Evolutionary conservation across 2,113 vertebrate species (phyloP), one percentile per base, ranked within the genome.

Genomic region (Salvelinus sp.): DNA sequence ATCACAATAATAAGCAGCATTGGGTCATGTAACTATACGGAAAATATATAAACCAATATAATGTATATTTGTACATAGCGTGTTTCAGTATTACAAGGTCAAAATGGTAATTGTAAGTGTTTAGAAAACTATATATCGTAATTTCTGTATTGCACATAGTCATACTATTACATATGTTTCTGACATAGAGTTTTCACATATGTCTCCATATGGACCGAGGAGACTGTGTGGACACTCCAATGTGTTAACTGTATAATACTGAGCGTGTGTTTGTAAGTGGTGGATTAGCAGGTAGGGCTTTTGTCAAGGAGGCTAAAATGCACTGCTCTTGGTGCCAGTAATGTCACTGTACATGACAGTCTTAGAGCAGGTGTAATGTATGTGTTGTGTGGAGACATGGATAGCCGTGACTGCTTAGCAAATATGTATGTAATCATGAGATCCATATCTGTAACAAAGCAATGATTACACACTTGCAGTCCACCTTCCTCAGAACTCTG

Each of bases 81-180:
- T 77, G 76, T 90, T 90, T 90, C 86, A 90, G 84, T 87, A 88
- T 85, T 87, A 84, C 84, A 90, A 65, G 83, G 83, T 82, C 73
- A 88, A 88, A 89, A 87, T 76, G 85, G 83, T 88, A 91, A 84
- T 23, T 62, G n/a, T 88, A 92, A 90, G 88, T 87, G 82, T 91
- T 92, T 91, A 92, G 81, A 92, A 92, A 91, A 90, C 83, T 92
- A 92, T 88, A 90, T 86, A 86, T 87, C 79, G 86, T 89, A 65
- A 85, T 89, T 89, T 91, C 86, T 90, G 86, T 98, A 98, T 98
- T 98, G 97, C 97, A 98, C 97, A 94, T 95, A 94, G 90, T 95
- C 92, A 92, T 88, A 88, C 92, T 81, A 91, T 94, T 93, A 94
- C 91, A 71, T 57, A 50, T 44, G 38, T 44, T 44, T 44, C 38